phyloP scores from a whole-genome alignment of 1,140 invertebrate genomes.

The Micrasema minimum region DNA sequence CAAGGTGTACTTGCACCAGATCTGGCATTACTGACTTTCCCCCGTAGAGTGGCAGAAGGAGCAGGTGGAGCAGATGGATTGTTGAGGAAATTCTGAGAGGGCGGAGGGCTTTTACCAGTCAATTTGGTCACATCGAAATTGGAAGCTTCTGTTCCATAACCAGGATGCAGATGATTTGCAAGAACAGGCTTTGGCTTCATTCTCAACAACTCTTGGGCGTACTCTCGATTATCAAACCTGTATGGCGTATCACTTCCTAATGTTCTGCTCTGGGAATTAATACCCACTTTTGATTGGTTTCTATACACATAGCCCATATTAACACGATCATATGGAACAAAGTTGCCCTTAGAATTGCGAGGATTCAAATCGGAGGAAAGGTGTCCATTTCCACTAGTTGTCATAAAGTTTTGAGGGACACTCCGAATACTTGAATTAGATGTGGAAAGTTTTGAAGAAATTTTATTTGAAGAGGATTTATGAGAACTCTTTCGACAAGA shows the following conservation, averaged over 20 bases:
- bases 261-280: conserved; percentile 13
- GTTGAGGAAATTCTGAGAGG: conserved; percentile 57
- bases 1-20: no score
- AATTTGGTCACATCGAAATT: conserved; percentile 60
- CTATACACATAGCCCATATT: conserved; percentile 1
- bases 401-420: conserved; percentile 57
- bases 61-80: conserved; percentile 2
- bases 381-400: conserved; percentile 6
- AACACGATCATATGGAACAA: conserved; percentile 11
- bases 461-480: conserved; percentile 24
- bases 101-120: conserved; percentile 62
- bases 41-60: background rate
- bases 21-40: background rate
- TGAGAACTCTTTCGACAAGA: conserved; percentile 49
- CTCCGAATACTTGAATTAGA: conserved; percentile 63
- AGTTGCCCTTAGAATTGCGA: conserved; percentile 4
- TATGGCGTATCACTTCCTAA: background rate
- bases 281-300: conserved; percentile 21
- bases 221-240: conserved; percentile 13
- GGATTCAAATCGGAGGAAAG: background rate
- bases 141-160: conserved; percentile 44
- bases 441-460: conserved; percentile 57
- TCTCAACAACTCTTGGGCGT: conserved; percentile 29
- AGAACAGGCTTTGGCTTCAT: conserved; percentile 10
- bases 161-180: conserved; percentile 39